These are phyloP conservation scores for Rallus crepitans DNA, from an alignment of 2,797 vertebrate genomes.

Conservation along the genomic window DNA sequence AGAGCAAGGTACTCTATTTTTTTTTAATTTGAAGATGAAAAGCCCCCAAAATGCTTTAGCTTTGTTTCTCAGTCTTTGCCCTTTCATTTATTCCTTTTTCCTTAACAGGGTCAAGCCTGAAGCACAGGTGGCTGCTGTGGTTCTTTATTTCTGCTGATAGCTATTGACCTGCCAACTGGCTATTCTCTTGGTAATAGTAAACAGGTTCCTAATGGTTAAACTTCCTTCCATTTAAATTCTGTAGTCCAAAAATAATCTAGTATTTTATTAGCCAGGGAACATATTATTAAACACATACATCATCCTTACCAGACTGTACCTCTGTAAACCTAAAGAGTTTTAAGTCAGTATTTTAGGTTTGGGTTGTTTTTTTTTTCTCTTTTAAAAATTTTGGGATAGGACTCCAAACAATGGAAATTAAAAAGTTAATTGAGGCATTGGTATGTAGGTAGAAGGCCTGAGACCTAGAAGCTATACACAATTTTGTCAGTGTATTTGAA, in stretches of 20 bases:
- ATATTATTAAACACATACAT: slow-evolving; percentile 72
- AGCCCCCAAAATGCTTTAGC: not conserved
- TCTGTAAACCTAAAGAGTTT: slow-evolving; percentile 40
- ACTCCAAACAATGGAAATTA: slow-evolving; percentile 25
- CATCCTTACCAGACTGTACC: slow-evolving; percentile 52
- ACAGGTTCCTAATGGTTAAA: slow-evolving; percentile 65
- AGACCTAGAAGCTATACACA: not conserved
- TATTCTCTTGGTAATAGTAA: slow-evolving; percentile 59
- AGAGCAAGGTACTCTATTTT: not conserved
- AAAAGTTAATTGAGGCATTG: not conserved
- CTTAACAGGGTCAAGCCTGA: not conserved
- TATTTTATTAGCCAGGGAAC: slow-evolving; percentile 69
- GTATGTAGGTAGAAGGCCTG: slow-evolving; percentile 1
- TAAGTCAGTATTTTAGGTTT: not conserved
- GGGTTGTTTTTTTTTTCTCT: not conserved
- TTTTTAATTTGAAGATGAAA: not conserved
- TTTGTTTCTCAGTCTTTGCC: slow-evolving; percentile 5
- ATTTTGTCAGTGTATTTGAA: slow-evolving; percentile 36
- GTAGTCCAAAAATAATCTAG: slow-evolving; percentile 61
- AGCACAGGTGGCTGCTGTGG: slow-evolving; percentile 51
- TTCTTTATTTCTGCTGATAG: slow-evolving; percentile 52
- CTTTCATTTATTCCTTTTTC: not conserved
- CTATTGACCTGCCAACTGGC: slow-evolving; percentile 59
- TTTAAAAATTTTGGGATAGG: not conserved
- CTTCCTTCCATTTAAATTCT: slow-evolving; percentile 66